Conservation (phyloP, 2,797 vertebrate genomes). For the Moxostoma hubbsi region DNA sequence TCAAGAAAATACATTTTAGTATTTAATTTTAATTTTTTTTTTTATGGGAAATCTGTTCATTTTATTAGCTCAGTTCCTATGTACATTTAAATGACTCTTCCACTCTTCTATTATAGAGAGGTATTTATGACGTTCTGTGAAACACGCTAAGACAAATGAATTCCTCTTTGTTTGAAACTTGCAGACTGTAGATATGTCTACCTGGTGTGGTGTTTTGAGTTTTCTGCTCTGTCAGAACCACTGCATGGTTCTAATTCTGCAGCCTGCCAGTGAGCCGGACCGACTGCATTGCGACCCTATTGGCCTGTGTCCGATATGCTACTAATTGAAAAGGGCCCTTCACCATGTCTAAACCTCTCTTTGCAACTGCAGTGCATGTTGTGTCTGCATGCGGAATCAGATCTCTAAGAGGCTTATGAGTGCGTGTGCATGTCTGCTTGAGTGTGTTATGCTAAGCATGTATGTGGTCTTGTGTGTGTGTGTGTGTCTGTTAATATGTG, state of each 20-base stretch:
- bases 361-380: slow-evolving; percentile 69
- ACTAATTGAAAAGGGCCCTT: slow-evolving; percentile 78
- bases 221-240: slow-evolving; percentile 58
- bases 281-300: slow-evolving; percentile 70
- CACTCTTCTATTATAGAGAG: neutral
- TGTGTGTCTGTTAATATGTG: slow-evolving; percentile 9
- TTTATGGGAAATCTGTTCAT: too few relatives aligned
- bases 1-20: neutral
- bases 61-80: neutral
- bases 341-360: slow-evolving; percentile 79
- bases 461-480: neutral
- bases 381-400: slow-evolving; percentile 70
- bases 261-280: slow-evolving; percentile 72
- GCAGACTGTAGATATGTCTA: slow-evolving; percentile 26
- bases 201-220: slow-evolving; percentile 52
- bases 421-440: slow-evolving; percentile 39
- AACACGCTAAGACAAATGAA: slow-evolving; percentile 7
- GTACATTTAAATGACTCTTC: neutral
- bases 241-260: slow-evolving; percentile 69
- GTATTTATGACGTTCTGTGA: neutral
- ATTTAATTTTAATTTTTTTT: too few relatives aligned
- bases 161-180: slow-evolving; percentile 9
- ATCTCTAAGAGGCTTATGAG: slow-evolving; percentile 77
- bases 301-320: slow-evolving; percentile 68
- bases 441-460: slow-evolving; percentile 25